phyloP scores from a whole-genome alignment of 2,797 vertebrate species.

The Adelosebastes latens region DNA sequence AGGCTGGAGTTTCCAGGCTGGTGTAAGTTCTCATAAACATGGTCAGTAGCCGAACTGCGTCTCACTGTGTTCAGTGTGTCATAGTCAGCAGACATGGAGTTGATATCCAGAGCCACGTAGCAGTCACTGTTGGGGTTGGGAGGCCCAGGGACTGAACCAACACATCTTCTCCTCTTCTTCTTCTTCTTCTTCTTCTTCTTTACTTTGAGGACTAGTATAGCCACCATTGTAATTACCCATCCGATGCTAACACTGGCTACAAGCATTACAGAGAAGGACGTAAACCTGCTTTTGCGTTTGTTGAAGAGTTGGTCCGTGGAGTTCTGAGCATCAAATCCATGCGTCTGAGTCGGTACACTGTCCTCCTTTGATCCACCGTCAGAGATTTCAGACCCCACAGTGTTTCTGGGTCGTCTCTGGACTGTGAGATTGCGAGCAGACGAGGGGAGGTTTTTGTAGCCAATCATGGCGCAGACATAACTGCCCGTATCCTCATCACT shows the following conservation, averaged over 20 bases:
- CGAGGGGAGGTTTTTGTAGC: not conserved
- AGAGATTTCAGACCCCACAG: no score
- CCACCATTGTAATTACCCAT: not conserved
- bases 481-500: not conserved
- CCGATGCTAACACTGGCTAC: not conserved
- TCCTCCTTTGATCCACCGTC: not conserved
- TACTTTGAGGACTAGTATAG: not conserved
- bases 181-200: not conserved
- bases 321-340: not conserved
- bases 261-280: not conserved
- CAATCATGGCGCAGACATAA: constrained; percentile 7
- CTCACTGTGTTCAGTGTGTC: not conserved
- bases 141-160: not conserved
- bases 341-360: not conserved
- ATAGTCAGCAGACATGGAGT: not conserved
- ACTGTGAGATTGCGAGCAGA: constrained; percentile 14
- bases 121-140: not conserved
- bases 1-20: not conserved
- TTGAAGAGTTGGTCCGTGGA: not conserved
- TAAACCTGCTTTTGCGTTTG: not conserved
- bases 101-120: constrained; percentile 5
- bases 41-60: not conserved
- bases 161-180: not conserved
- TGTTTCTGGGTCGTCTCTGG: not conserved
- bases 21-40: constrained; percentile 4